Evolutionary conservation across 2,113 vertebrate species (phyloP), one percentile per base, ranked within the genome.

Genomic region (Thamnaconus septentrionalis): DNA sequence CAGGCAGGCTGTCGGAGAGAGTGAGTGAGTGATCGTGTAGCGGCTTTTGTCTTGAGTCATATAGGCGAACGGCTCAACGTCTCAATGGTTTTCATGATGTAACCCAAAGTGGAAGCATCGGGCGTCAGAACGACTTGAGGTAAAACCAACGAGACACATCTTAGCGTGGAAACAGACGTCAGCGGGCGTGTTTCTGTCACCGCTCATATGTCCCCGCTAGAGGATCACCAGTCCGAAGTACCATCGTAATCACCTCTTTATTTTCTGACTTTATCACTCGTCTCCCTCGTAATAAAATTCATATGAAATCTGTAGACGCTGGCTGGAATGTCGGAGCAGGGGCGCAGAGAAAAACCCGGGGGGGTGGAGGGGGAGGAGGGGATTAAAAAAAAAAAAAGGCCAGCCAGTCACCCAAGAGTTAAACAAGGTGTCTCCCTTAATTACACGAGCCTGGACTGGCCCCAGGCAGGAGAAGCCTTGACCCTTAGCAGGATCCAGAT

Each of bases 401-500:
- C 71, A 56, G 73, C 56, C 83, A 53, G 88, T 74, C 88, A 90
- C 82, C 87, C 87, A 96, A 94, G 94, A 94, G 96, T 97, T 98
- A 98, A 98, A 88, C 67, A 91, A 90, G 94, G 94, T 94, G 93
- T 94, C 94, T 92, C 90, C 94, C 93, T 95, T 96, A 95, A 96
- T 96, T 96, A 95, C 92, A 88, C 89, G 90, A 92, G 92, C 88
- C 93, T 93, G 93, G 91, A 87, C 91, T 94, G 94, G 96, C 96
- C 95, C 91, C 93, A 92, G 96, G 96, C 96, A 91, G 92, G 91
- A 94, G 94, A 94, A 93, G 94, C 91, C 94, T 94, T 98, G 96
- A 98, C 96, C 96, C 95, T 92, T 95, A 96, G 95, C 96, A 94
- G 94, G 94, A 96, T 97, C 96, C 96, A 98, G 96, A 98, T 98